Evolutionary conservation across 2,113 vertebrate genomes (phyloP), one percentile per base, ranked within the genome.

Genomic region (Hipposideros armiger): DNA sequence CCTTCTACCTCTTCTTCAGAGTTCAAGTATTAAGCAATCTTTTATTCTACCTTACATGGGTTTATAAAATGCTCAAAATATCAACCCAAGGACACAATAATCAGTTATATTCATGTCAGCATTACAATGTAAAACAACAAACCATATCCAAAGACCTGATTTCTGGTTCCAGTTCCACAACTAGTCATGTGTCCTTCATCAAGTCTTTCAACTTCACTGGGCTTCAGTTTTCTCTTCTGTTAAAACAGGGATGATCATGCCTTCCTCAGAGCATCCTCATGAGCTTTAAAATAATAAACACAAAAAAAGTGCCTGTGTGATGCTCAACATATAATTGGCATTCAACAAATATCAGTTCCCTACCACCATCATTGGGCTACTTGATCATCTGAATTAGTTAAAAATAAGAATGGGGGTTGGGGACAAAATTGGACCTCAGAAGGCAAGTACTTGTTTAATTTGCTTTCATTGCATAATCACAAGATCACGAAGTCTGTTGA

Each of bases 11-110:
- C 52, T 95, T 58, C 78, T 47, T 10, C 11, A 81, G n/a, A 70
- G 66, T 90, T 76, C 54, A 87, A 72, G 11, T 19, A 36, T 36
- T 36, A 90, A 74, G 47, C 17, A 80, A 20, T 90, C 40, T 92
- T 84, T 66, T 50, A 69, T 77, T 78, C 32, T 73, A 13, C 40
- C 32, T 90, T 67, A 32, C 15, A 82, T 64, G 0, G 0, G 9
- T 88, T 95, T 42, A 62, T 80, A 78, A 92, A 92, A 92, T 93
- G n/a, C 3, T 76, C 36, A 81, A 90, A 87, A 80, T 45, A 84
- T 36, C 14, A 0, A 81, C 36, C 52, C 88, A 10, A 70, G 42
- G 77, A 72, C 73, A 56, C 5, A 80, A 15, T 50, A 74, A 83
- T 45, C 17, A 30, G 4, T 78, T 88, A 77, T 45, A 84, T 67